Conservation (phyloP, 1,140 invertebrate genomes). For the Ectropis grisescens region DNA sequence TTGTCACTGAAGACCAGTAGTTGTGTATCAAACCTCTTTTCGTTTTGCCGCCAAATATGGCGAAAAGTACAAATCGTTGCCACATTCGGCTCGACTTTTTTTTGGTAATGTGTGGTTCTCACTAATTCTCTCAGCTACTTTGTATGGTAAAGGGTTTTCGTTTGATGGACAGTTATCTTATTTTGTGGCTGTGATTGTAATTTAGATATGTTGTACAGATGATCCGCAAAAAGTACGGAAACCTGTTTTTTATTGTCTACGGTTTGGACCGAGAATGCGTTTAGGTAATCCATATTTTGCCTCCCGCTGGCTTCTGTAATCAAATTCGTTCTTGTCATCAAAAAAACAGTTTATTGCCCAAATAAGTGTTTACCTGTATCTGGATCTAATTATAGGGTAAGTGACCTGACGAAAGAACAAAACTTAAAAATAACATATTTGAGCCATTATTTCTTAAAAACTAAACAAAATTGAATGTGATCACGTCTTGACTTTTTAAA, state of each 20-base stretch:
- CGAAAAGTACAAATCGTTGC: slow-evolving; percentile 35
- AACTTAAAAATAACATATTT: too few relatives aligned
- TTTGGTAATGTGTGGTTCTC: slow-evolving; percentile 18
- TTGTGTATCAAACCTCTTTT: slow-evolving; percentile 26
- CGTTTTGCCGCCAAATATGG: slow-evolving; percentile 23
- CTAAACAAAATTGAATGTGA: too few relatives aligned
- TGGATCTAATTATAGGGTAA: too few relatives aligned
- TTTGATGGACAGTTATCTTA: slow-evolving; percentile 33
- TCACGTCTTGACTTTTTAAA: too few relatives aligned
- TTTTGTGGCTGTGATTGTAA: slow-evolving; percentile 22
- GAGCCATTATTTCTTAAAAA: too few relatives aligned
- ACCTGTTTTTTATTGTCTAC: slow-evolving; percentile 9
- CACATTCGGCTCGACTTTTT: slow-evolving; percentile 20
- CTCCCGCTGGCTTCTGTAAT: slow-evolving; percentile 2
- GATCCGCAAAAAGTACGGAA: slow-evolving; percentile 6
- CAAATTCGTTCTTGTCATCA: slow-evolving; percentile 1
- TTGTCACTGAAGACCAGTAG: slow-evolving; percentile 59
- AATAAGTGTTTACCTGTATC: too few relatives aligned
- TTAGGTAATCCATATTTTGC: slow-evolving; percentile 5
- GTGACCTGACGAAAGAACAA: too few relatives aligned
- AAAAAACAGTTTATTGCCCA: neutral
- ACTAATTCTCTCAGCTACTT: slow-evolving; percentile 27
- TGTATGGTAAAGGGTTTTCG: slow-evolving; percentile 21
- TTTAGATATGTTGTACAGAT: slow-evolving; percentile 30
- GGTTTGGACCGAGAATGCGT: slow-evolving; percentile 1